Evolutionary conservation across 2,888 invertebrate species (phyloP), one percentile per base, ranked within the genome.

Genomic region (Nowickia ferox): DNA sequence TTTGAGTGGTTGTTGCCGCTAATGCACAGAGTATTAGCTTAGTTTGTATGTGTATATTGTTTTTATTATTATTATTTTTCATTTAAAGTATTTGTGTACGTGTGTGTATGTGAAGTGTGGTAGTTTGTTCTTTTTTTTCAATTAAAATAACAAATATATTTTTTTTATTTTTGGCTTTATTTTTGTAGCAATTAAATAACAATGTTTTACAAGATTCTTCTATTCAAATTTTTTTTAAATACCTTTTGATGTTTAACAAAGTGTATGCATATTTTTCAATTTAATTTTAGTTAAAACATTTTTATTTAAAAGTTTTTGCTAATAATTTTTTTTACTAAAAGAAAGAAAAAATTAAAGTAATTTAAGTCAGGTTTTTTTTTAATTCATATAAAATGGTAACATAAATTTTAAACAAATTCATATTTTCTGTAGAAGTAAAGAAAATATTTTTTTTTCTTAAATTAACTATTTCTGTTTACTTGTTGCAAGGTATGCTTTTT

Each of bases 161-260:
- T 51, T 71, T 65, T 40, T 51, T 42, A 65, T 40, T 68, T 65
- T 72, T 80, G 80, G n/a, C 38, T 46, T 72, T 10, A 42, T 87
- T 86, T 87, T 89, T 90, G 88, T 87, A 82, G 79, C 78, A 86
- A 87, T 84, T 87, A 90, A 90, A 90, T 90, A 90, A 90, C 91
- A 90, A 90, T 61, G 40, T 77, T 87, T 83, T 88, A 88, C 84
- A 48, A 84, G 66, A 42, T 22, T 22, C 10, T 55, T 78, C 42
- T 63, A 61, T 57, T 65, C 2, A 13, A n/a, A 5, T 69, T 59
- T 22, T 75, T 55, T 63, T 4, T 6, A 6, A 40, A 68, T 68
- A 22, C 46, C 11, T 53, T 69, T 69, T 68, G 30, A 89, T 89
- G 22, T 13, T 69, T 89, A 91, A 90, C 90, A 90, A 66, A 90